Conservation (phyloP, 2,113 vertebrate genomes). For the Microcebus griseorufus region DNA sequence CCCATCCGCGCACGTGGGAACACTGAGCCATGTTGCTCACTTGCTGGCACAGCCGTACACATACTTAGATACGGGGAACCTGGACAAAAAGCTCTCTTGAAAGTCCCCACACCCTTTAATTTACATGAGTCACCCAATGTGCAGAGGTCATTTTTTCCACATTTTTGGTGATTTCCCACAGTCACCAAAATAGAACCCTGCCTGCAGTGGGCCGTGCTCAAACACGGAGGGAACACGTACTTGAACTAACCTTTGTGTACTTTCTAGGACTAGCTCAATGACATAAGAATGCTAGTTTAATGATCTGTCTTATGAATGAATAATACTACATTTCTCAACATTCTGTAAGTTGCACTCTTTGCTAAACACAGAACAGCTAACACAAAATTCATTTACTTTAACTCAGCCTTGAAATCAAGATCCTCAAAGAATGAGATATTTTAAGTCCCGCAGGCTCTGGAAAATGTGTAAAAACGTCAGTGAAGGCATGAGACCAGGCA, state of each 20-base stretch:
- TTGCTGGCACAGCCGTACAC: background rate
- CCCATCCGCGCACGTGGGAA: background rate
- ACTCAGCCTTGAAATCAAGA: background rate
- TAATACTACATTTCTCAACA: background rate
- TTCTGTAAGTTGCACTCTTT: background rate
- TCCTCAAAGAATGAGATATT: background rate
- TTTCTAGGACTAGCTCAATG: background rate
- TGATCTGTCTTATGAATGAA: background rate
- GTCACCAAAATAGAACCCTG: constrained; percentile 46
- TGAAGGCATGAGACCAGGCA: background rate
- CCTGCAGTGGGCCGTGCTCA: background rate
- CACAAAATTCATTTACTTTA: background rate
- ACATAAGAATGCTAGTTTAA: background rate
- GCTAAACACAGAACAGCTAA: background rate
- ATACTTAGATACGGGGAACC: constrained; percentile 42
- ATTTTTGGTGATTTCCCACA: constrained; percentile 68
- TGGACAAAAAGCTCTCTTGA: background rate
- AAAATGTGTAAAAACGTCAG: background rate
- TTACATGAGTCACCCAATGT: constrained; percentile 25
- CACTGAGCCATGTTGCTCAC: background rate
- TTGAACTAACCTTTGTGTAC: background rate
- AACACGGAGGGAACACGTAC: background rate
- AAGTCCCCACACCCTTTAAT: constrained; percentile 43
- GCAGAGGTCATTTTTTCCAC: constrained; percentile 18
- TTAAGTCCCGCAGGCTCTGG: background rate